Evolutionary conservation across 2,797 vertebrate species (phyloP).

Genomic region (Onychomys torridus): DNA sequence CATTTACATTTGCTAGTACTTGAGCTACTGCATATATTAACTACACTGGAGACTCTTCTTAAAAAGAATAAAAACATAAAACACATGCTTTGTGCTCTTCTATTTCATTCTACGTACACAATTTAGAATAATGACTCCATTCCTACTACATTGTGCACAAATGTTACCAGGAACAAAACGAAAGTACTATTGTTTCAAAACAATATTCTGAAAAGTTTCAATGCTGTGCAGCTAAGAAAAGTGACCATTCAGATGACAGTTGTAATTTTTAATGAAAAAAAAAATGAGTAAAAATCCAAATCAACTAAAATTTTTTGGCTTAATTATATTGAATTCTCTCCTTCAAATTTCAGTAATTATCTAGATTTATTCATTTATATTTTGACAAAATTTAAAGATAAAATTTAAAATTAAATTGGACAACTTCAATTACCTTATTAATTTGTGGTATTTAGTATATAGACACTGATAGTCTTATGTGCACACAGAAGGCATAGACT

Average conservation of each 20-base stretch:
- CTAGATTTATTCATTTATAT: not conserved
- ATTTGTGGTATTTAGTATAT: not conserved
- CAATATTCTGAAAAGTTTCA: conserved; percentile 1
- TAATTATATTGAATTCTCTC: conserved; percentile 55
- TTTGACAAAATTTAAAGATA: conserved; percentile 37
- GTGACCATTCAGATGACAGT: conserved; percentile 33
- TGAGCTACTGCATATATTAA: conserved; percentile 90
- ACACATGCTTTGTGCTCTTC: conserved; percentile 82
- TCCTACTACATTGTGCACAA: not conserved
- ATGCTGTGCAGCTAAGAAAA: not conserved
- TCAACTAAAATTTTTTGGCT: conserved; percentile 12
- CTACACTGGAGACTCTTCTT: conserved; percentile 82
- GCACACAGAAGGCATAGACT: not conserved
- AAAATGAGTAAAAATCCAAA: not conserved
- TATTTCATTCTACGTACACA: conserved; percentile 75
- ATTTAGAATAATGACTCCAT: conserved; percentile 43
- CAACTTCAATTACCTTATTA: conserved; percentile 47
- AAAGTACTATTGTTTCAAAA: conserved; percentile 48
- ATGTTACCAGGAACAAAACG: not conserved
- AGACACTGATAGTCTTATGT: not conserved
- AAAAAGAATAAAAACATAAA: conserved; percentile 79
- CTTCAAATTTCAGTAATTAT: not conserved
- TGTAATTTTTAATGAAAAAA: conserved; percentile 65
- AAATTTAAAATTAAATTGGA: conserved; percentile 72
- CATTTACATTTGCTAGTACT: conserved; percentile 90